These are phyloP conservation scores for Oedothorax gibbosus DNA, from an alignment of 1,140 invertebrate species.

Conservation along the genomic window DNA sequence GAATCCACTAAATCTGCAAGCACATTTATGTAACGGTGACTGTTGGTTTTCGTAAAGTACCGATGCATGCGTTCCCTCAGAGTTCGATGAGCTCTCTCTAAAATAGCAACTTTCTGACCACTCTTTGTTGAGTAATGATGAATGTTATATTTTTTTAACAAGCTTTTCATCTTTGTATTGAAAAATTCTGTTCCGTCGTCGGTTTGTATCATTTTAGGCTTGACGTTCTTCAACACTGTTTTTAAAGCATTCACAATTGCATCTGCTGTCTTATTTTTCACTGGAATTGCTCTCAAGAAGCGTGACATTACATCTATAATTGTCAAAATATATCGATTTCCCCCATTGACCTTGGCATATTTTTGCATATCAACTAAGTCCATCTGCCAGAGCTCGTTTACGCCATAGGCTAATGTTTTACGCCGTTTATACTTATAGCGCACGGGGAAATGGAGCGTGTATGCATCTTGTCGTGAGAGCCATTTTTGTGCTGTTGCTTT, in stretches of 20 bases:
- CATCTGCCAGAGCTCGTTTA: not conserved
- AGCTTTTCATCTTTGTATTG: not conserved
- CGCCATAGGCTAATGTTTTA: not conserved
- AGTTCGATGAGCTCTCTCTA: not conserved
- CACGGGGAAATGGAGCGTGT: not conserved
- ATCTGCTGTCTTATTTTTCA: not conserved
- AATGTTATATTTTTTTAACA: not conserved
- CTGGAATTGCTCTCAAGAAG: not conserved
- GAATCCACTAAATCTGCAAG: not conserved
- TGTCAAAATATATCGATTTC: not conserved
- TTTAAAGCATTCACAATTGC: not conserved
- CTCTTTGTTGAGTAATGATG: not conserved
- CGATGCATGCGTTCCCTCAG: not conserved
- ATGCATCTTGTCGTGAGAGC: not conserved
- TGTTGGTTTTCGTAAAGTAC: not conserved
- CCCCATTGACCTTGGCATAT: not conserved
- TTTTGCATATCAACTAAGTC: not conserved
- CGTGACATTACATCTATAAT: conserved; percentile 5
- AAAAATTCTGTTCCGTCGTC: not conserved
- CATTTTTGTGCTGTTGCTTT: not conserved
- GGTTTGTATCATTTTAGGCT: not conserved
- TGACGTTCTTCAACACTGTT: not conserved
- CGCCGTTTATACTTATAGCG: not conserved
- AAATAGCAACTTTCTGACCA: not conserved
- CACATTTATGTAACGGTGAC: not conserved